A percentile compares a stretch with the other conserved stretches of the same genome.
Evolutionary conservation across 2,797 vertebrate species (phyloP).

Genomic region (Lutjanus campechanus): DNA sequence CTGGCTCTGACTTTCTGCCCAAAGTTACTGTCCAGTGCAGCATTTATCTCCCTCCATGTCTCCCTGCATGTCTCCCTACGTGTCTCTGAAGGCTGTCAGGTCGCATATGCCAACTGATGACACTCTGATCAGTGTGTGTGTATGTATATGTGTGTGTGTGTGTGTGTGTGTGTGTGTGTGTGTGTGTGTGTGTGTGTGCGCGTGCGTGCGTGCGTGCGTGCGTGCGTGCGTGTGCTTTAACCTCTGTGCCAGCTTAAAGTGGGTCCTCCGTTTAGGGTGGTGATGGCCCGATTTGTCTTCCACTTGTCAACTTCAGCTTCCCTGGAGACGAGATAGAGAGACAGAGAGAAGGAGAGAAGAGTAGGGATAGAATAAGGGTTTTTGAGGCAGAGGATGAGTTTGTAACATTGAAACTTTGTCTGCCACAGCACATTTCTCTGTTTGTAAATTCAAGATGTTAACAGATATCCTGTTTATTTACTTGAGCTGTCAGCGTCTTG

Average conservation of each 20-base stretch:
- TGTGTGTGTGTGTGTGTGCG: slow-evolving; percentile 6
- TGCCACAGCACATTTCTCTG: slow-evolving; percentile 22
- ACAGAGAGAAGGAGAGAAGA: neutral
- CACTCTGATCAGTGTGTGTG: slow-evolving; percentile 45
- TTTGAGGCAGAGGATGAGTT: slow-evolving; percentile 4
- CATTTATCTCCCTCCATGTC: slow-evolving; percentile 41
- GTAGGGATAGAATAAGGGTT: neutral
- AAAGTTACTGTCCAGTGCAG: slow-evolving; percentile 48
- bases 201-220: neutral
- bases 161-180: slow-evolving; percentile 15
- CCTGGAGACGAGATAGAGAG: slow-evolving; percentile 29
- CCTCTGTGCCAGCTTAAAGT: slow-evolving; percentile 53
- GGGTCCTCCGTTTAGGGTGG: slow-evolving; percentile 53
- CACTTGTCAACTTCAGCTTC: slow-evolving; percentile 67
- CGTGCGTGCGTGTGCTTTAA: slow-evolving; percentile 46
- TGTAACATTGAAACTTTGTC: slow-evolving; percentile 36
- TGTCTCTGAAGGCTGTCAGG: slow-evolving; percentile 65
- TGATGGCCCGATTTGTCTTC: slow-evolving; percentile 72
- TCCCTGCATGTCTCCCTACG: slow-evolving; percentile 41
- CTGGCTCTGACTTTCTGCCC: slow-evolving; percentile 50
- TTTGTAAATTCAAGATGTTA: slow-evolving; percentile 35
- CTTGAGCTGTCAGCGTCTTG: slow-evolving; percentile 14
- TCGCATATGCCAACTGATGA: slow-evolving; percentile 63
- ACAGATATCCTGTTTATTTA: slow-evolving; percentile 38
- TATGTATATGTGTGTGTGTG: slow-evolving; percentile 3